A percentile compares a stretch with the other conserved stretches of the same genome.
Conservation (phyloP, 2,797 vertebrate genomes). For the Peromyscus eremicus region DNA sequence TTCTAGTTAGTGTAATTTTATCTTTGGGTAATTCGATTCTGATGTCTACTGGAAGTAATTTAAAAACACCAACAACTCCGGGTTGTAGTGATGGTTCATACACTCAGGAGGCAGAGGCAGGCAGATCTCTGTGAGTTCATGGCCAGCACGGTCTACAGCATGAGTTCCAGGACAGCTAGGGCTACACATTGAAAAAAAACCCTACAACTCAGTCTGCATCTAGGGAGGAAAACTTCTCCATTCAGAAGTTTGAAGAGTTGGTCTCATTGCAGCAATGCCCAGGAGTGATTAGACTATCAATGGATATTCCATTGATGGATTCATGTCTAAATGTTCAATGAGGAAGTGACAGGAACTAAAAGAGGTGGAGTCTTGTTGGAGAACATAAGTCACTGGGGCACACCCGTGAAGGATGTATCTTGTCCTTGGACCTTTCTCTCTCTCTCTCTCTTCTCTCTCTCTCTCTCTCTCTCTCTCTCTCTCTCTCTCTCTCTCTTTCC, state of each 20-base stretch:
- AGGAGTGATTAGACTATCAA: background rate
- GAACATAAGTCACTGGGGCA: background rate
- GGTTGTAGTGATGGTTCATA: background rate
- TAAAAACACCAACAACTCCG: background rate
- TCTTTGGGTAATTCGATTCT: conserved; percentile 27
- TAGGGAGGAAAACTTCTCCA: background rate
- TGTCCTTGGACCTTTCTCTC: background rate
- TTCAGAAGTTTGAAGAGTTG: background rate
- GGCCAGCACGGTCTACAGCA: background rate
- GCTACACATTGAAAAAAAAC: background rate
- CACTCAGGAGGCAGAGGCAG: background rate
- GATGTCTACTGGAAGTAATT: conserved; percentile 22
- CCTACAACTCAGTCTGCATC: background rate
- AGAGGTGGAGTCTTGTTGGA: background rate
- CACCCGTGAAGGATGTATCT: background rate
- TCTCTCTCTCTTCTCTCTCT: background rate
- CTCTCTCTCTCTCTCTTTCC: background rate
- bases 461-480: no score
- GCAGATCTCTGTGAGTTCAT: background rate
- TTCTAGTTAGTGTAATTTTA: background rate
- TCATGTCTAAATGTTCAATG: background rate
- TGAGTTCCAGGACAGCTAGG: background rate
- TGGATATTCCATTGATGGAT: background rate
- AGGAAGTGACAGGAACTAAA: background rate
- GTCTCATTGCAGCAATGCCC: background rate